phyloP scores from a whole-genome alignment of 2,113 vertebrate genomes.

The Helogale parvula region DNA sequence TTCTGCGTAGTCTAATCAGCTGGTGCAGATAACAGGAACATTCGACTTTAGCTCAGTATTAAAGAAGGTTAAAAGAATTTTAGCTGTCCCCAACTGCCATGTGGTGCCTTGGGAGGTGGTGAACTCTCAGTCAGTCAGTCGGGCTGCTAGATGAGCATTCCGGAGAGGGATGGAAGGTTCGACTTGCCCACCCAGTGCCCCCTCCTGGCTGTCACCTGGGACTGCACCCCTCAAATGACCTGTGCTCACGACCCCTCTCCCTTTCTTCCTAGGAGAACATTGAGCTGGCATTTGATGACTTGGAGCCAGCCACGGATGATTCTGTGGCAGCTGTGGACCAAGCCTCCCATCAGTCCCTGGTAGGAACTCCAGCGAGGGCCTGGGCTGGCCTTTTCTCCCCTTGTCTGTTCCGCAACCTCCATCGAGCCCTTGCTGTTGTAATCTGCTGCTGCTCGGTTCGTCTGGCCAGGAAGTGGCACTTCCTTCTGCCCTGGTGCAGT shows the following conservation, averaged over 20 bases:
- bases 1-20: background rate
- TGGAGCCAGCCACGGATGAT: conserved; percentile 90
- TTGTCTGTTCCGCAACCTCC: background rate
- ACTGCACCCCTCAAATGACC: fast-evolving
- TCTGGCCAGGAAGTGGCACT: background rate
- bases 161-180: background rate
- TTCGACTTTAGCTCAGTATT: background rate
- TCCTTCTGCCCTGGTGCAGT: background rate
- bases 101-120: background rate
- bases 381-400: background rate
- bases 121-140: background rate
- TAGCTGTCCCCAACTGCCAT: background rate
- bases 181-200: background rate
- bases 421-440: background rate
- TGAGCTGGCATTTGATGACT: conserved; percentile 94
- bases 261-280: conserved; percentile 94
- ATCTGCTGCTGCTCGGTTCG: background rate
- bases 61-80: background rate
- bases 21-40: background rate
- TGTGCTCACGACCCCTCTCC: background rate
- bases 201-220: background rate
- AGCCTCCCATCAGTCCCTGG: conserved; percentile 95
- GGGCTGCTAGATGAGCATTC: background rate
- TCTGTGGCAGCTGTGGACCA: conserved; percentile 96
- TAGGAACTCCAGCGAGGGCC: conserved; percentile 83